Conservation (phyloP, 2,888 invertebrate genomes). For the Spodoptera picta region DNA sequence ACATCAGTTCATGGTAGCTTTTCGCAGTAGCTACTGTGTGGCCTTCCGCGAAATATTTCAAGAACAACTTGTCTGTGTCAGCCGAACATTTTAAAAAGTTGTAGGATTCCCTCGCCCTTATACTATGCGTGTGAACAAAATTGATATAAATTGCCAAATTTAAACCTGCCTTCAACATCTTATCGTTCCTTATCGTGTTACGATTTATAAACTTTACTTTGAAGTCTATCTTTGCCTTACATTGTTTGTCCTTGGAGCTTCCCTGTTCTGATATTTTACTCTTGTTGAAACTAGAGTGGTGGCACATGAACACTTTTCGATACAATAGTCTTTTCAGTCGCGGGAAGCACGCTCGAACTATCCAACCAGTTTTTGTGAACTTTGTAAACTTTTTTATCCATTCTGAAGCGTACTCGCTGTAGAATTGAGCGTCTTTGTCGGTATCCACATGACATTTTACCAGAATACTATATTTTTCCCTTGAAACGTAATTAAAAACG, state of each 20-base stretch:
- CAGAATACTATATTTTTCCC: conserved; percentile 45
- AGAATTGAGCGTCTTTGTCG: conserved; percentile 41
- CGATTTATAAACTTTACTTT: conserved; percentile 59
- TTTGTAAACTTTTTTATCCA: conserved; percentile 64
- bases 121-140: conserved; percentile 62
- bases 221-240: conserved; percentile 64
- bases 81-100: conserved; percentile 48
- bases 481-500: conserved; percentile 57
- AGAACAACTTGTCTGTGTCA: conserved; percentile 51
- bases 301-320: conserved; percentile 61
- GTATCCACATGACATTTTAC: conserved; percentile 59
- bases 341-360: conserved; percentile 54
- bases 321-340: conserved; percentile 57
- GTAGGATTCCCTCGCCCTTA: conserved; percentile 44
- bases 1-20: conserved; percentile 45
- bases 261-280: conserved; percentile 14
- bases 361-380: conserved; percentile 63
- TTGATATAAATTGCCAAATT: conserved; percentile 56
- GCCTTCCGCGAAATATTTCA: conserved; percentile 33
- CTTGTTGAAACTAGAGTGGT: conserved; percentile 58
- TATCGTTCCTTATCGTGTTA: conserved; percentile 62
- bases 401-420: conserved; percentile 48
- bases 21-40: conserved; percentile 35
- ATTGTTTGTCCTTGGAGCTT: conserved; percentile 48
- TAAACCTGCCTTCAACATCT: conserved; percentile 54